A percentile compares a stretch with the other conserved stretches of the same genome.
phyloP scores from a whole-genome alignment of 1,140 invertebrate genomes.

The Cecropterus lyciades region DNA sequence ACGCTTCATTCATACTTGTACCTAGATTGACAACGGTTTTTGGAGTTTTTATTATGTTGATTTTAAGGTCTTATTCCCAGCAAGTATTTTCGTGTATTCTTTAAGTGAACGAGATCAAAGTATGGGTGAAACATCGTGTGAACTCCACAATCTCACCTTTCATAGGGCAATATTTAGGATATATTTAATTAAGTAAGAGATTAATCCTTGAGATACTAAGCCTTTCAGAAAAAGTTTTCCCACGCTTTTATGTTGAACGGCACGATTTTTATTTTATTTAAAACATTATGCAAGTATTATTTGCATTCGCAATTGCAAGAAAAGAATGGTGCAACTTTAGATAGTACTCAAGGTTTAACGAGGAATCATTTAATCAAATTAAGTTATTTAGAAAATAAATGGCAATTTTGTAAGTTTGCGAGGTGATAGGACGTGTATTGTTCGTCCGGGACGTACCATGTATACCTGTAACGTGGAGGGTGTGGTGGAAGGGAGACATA shows the following conservation, averaged over 20 bases:
- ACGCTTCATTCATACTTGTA: too few relatives aligned
- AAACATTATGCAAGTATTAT: constrained; percentile 26
- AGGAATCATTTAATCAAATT: constrained; percentile 1
- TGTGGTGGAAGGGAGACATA: too few relatives aligned
- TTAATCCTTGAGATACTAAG: constrained; percentile 5
- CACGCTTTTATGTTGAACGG: constrained; percentile 16
- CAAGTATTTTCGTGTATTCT: too few relatives aligned
- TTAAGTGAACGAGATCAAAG: too few relatives aligned
- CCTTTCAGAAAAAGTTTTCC: constrained; percentile 11
- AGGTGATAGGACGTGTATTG: too few relatives aligned
- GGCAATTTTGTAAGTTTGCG: too few relatives aligned
- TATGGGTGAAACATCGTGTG: not conserved
- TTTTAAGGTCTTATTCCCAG: too few relatives aligned
- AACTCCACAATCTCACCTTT: not conserved
- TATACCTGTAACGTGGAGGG: too few relatives aligned
- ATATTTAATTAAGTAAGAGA: not conserved
- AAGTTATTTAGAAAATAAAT: constrained; percentile 8
- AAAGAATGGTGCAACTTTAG: constrained; percentile 20
- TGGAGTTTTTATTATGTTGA: too few relatives aligned
- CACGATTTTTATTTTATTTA: constrained; percentile 4
- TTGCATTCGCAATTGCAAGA: constrained; percentile 11
- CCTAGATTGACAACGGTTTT: too few relatives aligned
- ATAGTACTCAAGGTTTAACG: constrained; percentile 4
- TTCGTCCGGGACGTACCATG: too few relatives aligned
- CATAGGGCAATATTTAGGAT: too few relatives aligned